Evolutionary conservation across 2,888 invertebrate species (phyloP).

Genomic region (Eupithecia vulgata): DNA sequence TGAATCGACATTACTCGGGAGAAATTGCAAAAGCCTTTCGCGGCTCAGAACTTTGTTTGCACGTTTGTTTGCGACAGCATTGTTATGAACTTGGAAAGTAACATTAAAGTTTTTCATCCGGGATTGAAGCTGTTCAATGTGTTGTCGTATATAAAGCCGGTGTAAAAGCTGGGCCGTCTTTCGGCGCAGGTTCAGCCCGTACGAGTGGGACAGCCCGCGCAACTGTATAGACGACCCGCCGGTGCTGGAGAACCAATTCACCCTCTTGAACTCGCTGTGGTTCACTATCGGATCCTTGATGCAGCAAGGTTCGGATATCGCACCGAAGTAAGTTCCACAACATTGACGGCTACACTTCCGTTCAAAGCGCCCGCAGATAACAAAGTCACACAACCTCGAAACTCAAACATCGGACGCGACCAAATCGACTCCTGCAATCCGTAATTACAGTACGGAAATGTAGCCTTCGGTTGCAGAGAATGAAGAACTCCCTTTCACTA

Average conservation of each 20-base stretch:
- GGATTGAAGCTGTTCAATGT: constrained; percentile 40
- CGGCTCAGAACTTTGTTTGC: constrained; percentile 26
- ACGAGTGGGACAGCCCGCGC: constrained; percentile 96
- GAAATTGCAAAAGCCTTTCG: constrained; percentile 22
- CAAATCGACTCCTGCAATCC: constrained; percentile 49
- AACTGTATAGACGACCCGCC: constrained; percentile 93
- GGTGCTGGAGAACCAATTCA: constrained; percentile 95
- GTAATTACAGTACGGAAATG: constrained; percentile 66
- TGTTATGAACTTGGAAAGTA: constrained; percentile 10
- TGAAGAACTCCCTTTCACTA: constrained; percentile 73
- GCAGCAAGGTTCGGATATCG: constrained; percentile 97
- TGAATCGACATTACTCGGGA: constrained; percentile 34
- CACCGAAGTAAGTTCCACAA: constrained; percentile 90
- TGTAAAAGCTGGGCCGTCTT: constrained; percentile 68
- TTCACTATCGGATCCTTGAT: constrained; percentile 96
- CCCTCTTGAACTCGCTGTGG: constrained; percentile 96
- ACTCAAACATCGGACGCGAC: constrained; percentile 34
- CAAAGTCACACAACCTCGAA: constrained; percentile 33
- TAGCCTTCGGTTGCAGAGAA: constrained; percentile 71
- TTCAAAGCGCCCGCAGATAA: constrained; percentile 37
- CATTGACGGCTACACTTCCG: constrained; percentile 67
- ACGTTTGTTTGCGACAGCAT: constrained; percentile 25
- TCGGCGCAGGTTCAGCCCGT: constrained; percentile 92
- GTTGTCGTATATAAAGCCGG: constrained; percentile 41
- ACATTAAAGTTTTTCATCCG: constrained; percentile 29